These are phyloP conservation scores for Pristionchus entomophagus DNA, from an alignment of 2,888 invertebrate genomes.

Conservation along the genomic window DNA sequence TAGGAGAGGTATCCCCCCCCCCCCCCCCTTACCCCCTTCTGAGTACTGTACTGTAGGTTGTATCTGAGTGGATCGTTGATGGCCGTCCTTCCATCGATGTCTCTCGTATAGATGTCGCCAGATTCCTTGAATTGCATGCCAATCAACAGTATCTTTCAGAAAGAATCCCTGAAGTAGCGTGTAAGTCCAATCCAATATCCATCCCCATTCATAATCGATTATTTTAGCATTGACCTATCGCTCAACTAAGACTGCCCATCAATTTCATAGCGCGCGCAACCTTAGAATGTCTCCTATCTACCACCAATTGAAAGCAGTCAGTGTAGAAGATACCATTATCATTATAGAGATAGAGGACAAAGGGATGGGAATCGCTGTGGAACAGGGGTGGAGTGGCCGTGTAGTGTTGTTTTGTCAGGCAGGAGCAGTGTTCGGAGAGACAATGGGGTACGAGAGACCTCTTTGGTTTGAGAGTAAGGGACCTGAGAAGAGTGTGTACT, in stretches of 20 bases:
- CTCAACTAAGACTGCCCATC: constrained; percentile 85
- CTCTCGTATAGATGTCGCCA: constrained; percentile 90
- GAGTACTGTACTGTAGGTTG: constrained; percentile 78
- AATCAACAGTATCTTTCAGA: constrained; percentile 93
- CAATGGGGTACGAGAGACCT: constrained; percentile 97
- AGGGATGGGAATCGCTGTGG: too few species aligned
- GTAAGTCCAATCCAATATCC: constrained; percentile 77
- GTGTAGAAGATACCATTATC: neutral
- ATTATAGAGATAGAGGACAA: neutral
- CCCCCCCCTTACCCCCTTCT: neutral
- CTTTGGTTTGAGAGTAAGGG: constrained; percentile 86
- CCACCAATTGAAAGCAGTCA: constrained; percentile 83
- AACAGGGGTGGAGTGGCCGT: too few species aligned
- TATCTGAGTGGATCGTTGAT: constrained; percentile 87
- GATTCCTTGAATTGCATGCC: constrained; percentile 93
- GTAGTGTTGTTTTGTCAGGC: constrained; percentile 79
- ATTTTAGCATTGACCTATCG: constrained; percentile 65
- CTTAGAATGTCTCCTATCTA: constrained; percentile 94
- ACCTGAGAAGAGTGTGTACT: constrained; percentile 56
- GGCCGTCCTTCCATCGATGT: constrained; percentile 83
- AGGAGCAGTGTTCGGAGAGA: constrained; percentile 95
- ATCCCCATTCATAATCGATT: neutral
- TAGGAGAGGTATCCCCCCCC: constrained; percentile 82
- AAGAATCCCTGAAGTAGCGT: constrained; percentile 92
- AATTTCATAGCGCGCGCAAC: constrained; percentile 85